phyloP scores from a whole-genome alignment of 2,888 invertebrate genomes.

The Eupithecia dodoneata region DNA sequence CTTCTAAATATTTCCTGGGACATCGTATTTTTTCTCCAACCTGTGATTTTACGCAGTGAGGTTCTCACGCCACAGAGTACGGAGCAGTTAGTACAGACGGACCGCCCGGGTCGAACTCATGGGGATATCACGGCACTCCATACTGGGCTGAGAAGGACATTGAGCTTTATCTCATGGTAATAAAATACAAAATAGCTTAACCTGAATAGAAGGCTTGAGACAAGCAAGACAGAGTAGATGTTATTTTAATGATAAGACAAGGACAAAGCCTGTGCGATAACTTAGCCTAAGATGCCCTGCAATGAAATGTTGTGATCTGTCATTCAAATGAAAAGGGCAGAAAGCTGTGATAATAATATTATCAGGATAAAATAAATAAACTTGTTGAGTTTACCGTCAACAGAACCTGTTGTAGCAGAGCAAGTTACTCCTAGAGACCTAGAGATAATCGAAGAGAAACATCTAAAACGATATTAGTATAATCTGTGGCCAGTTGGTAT shows the following conservation, averaged over 20 bases:
- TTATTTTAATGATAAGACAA: not conserved
- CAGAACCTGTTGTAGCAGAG: not conserved
- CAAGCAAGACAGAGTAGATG: not conserved
- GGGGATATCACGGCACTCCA: not conserved
- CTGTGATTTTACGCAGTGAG: conserved; percentile 53
- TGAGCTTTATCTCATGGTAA: not conserved
- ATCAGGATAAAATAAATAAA: not conserved
- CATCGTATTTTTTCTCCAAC: conserved; percentile 43
- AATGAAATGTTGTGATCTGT: not conserved
- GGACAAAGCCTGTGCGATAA: not conserved
- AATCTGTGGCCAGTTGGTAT: conserved; percentile 7
- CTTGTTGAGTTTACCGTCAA: not conserved
- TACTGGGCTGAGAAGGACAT: not conserved
- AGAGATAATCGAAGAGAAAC: not conserved
- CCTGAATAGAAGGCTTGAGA: not conserved
- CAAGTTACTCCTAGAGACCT: not conserved
- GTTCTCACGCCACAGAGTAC: conserved; percentile 56
- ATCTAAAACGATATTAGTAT: not conserved
- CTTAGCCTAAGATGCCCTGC: not conserved
- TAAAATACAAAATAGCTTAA: not conserved
- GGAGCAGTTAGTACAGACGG: conserved; percentile 19
- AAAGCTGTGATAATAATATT: not conserved
- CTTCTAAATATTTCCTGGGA: conserved; percentile 31
- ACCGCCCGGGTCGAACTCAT: conserved; percentile 32
- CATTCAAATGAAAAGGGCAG: not conserved